These are phyloP conservation scores for Podiceps cristatus DNA, from an alignment of 2,113 vertebrate species.

Conservation along the genomic window DNA sequence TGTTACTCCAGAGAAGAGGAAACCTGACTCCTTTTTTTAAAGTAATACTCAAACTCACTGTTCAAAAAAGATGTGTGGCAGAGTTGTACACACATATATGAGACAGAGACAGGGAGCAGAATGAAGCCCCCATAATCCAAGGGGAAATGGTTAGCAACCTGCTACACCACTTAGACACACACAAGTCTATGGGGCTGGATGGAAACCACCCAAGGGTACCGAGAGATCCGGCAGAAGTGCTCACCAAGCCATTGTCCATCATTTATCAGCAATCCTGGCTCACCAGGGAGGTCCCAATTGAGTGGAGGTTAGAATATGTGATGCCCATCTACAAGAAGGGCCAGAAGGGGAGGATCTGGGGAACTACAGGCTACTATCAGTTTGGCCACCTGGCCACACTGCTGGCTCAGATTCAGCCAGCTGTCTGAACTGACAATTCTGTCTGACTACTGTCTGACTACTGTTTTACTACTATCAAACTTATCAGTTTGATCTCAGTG, in stretches of 20 bases:
- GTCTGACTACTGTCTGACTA: too few relatives aligned
- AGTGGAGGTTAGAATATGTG: not conserved
- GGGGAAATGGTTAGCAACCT: not conserved
- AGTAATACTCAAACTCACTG: not conserved
- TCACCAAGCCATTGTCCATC: too few relatives aligned
- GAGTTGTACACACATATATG: not conserved
- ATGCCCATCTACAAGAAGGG: not conserved
- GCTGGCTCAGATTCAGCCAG: too few relatives aligned
- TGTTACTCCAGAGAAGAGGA: not conserved
- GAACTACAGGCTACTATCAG: not conserved
- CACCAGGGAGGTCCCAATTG: not conserved
- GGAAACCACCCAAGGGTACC: too few relatives aligned
- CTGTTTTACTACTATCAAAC: too few relatives aligned
- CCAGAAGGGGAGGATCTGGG: rapidly evolving
- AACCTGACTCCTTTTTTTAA: not conserved
- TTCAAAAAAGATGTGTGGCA: not conserved
- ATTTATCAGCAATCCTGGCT: too few relatives aligned
- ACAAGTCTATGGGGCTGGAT: too few relatives aligned
- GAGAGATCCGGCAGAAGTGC: too few relatives aligned
- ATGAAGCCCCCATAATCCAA: not conserved
- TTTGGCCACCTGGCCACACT: not conserved
- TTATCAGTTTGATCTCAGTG: not conserved
- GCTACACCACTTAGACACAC: not conserved
- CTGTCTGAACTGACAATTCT: too few relatives aligned
- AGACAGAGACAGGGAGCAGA: not conserved